Base-by-base conservation (phyloP, 2,888 invertebrate species). In the Alcis repandata region DNA sequence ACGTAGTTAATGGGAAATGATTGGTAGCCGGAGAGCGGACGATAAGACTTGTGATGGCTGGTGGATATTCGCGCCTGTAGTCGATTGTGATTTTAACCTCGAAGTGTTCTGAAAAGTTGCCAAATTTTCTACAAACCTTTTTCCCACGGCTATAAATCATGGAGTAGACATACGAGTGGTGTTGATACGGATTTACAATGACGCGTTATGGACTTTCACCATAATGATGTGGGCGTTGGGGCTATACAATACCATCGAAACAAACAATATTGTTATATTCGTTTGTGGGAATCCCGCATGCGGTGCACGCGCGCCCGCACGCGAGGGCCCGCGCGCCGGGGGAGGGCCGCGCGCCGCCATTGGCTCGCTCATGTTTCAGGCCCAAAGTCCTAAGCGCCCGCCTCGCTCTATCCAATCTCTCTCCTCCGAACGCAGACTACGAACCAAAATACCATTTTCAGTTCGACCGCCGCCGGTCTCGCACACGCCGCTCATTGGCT, bases 141-240 rank as follows among this genome's bases (percentile, higher is more conserved):
- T 91, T 93, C 92, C 90, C 93, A 93, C 92, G 92, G 81, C 84
- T 89, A 92, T 92, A 92, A 92, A 91, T 92, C 91, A 92, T 87
- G 77, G 68, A 81, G 77, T 74, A 82, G 89, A 90, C 89, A 88
- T 86, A 84, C 78, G 85, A 89, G 87, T 86, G 84, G 84, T 88
- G 87, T 88, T 86, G 89, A 89, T 90, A 88, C 87, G 85, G 91
- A 91, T 90, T 91, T 88, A 91, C 88, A 89, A 92, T 90, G 82
- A 83, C 88, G 83, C 82, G 82, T 80, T 87, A 88, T 88, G 86
- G 85, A 90, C 86, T 88, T 91, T 88, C 80, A 84, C 86, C 84
- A 85, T 91, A 89, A 92, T 92, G 88, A 92, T 93, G 93, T 92
- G 93, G 93, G 93, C 86, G 92, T 87, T 86, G 79, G 87, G 79